A percentile compares a stretch with the other conserved stretches of the same genome.
Conservation (phyloP, 2,797 vertebrate genomes). For the Manis javanica region DNA sequence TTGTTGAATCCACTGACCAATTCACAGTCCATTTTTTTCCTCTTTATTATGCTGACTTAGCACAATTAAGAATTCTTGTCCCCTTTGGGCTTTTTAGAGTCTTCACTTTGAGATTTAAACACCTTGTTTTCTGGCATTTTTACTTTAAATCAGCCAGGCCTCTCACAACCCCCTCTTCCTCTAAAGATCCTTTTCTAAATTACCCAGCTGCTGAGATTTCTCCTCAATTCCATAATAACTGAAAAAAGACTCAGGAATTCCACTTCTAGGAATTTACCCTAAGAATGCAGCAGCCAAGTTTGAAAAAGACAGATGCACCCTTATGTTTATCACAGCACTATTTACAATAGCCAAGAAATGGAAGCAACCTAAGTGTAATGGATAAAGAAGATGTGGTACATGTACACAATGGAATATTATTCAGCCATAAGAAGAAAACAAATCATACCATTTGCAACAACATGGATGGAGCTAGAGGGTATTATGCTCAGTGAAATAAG, state of each 20-base stretch:
- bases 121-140: neutral
- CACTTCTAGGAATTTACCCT: too few relatives aligned
- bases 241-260: neutral
- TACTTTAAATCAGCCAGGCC: neutral
- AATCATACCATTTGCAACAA: too few relatives aligned
- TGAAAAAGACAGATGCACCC: too few relatives aligned
- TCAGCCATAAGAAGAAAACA: too few relatives aligned
- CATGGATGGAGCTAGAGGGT: too few relatives aligned
- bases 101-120: constrained; percentile 13
- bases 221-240: neutral
- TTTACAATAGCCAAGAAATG: too few relatives aligned
- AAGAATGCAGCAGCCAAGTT: too few relatives aligned
- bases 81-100: neutral
- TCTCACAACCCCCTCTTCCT: neutral
- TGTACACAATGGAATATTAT: too few relatives aligned
- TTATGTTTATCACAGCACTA: too few relatives aligned
- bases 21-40: constrained; percentile 37
- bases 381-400: too few relatives aligned
- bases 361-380: too few relatives aligned
- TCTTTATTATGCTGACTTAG: neutral
- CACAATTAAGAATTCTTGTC: neutral
- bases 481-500: too few relatives aligned
- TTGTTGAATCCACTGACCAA: neutral
- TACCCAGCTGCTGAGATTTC: neutral
- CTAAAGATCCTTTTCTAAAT: constrained; percentile 23